Evolutionary conservation across 2,113 vertebrate species (phyloP).

Genomic region (Microcebus ravelobensis): DNA sequence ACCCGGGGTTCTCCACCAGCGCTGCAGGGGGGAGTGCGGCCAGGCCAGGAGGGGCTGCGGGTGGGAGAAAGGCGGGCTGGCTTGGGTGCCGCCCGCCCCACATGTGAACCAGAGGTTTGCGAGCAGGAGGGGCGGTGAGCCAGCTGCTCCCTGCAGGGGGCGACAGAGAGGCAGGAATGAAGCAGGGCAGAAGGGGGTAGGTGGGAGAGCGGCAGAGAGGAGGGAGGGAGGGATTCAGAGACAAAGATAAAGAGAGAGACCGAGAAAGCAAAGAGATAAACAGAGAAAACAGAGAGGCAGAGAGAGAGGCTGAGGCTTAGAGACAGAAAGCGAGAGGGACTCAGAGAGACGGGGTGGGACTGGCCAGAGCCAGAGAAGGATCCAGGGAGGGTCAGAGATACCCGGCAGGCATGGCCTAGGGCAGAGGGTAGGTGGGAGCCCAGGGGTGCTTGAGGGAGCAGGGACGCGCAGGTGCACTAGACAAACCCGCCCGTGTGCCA

Average conservation of each 20-base stretch:
- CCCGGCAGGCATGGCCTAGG: not conserved
- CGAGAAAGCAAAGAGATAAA: not conserved
- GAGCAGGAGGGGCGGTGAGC: not conserved
- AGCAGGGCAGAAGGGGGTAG: not conserved
- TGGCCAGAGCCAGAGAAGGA: not conserved
- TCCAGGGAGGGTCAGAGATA: not conserved
- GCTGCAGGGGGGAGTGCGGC: not conserved
- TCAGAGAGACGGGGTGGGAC: not conserved
- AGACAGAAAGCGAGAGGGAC: not conserved
- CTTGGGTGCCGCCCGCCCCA: not conserved
- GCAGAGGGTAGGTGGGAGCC: not conserved
- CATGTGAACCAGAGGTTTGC: not conserved
- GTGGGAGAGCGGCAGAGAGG: no score
- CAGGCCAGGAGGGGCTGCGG: fast-evolving
- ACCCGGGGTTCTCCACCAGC: not conserved
- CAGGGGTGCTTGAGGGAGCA: not conserved
- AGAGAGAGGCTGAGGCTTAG: not conserved
- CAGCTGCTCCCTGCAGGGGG: not conserved
- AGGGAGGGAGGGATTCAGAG: not conserved
- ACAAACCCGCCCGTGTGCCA: not conserved
- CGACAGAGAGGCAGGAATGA: not conserved
- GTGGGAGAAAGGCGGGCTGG: not conserved
- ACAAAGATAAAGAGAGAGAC: not conserved
- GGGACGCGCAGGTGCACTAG: fast-evolving
- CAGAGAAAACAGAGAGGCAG: not conserved